phyloP scores from a whole-genome alignment of 2,113 vertebrate genomes.

The Anarhynchus alexandrinus region DNA sequence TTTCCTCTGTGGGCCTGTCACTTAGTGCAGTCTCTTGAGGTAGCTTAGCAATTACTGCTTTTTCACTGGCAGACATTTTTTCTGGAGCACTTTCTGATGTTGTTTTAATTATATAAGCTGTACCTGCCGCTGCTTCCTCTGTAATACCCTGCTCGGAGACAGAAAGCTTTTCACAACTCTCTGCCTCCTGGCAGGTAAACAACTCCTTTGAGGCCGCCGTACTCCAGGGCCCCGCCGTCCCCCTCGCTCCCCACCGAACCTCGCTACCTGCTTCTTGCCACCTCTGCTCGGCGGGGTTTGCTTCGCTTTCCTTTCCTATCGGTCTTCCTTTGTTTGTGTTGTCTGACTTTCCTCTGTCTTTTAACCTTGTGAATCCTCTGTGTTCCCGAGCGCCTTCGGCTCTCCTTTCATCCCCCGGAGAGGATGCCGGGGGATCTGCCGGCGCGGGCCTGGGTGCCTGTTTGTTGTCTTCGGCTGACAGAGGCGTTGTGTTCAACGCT shows the following conservation, averaged over 20 bases:
- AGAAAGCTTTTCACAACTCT: constrained; percentile 67
- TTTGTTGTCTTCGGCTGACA: background rate
- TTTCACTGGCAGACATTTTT: constrained; percentile 78
- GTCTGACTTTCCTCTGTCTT: background rate
- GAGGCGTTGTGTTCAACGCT: background rate
- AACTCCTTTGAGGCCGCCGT: constrained; percentile 30
- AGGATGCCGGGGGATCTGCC: background rate
- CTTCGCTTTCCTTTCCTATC: background rate
- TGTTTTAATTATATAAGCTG: constrained; percentile 80
- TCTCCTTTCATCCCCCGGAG: background rate
- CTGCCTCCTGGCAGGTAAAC: constrained; percentile 72
- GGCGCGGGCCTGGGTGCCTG: background rate
- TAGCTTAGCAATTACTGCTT: constrained; percentile 80
- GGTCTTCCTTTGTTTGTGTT: background rate
- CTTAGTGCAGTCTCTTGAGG: constrained; percentile 77
- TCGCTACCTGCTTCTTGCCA: constrained; percentile 28
- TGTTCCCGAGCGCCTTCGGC: background rate
- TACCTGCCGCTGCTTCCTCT: constrained; percentile 66
- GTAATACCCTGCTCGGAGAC: constrained; percentile 56
- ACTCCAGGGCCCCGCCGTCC: background rate
- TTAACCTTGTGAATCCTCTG: background rate
- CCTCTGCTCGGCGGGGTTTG: background rate
- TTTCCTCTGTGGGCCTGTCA: constrained; percentile 79
- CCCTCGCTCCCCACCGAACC: background rate
- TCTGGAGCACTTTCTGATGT: constrained; percentile 78